These are phyloP conservation scores for Pollimyrus isidori DNA, from an alignment of 2,113 vertebrate species.

Conservation along the genomic window DNA sequence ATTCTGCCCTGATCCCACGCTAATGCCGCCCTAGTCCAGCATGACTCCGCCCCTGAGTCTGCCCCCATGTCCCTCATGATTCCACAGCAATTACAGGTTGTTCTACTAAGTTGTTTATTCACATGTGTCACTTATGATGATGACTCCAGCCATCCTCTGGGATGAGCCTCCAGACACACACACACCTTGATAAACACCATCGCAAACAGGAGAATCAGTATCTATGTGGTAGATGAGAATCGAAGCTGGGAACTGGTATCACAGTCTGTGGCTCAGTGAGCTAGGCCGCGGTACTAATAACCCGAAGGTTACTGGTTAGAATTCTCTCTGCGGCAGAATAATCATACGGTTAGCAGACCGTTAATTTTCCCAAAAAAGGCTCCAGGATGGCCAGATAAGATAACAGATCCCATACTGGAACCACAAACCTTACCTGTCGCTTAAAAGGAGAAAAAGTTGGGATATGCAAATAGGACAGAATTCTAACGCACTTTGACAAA, in stretches of 20 bases:
- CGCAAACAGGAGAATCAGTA: neutral
- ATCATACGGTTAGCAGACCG: neutral
- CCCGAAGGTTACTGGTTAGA: neutral
- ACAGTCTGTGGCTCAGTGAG: neutral
- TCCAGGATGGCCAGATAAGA: neutral
- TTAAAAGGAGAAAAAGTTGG: neutral
- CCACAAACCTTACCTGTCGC: neutral
- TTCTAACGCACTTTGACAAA: neutral
- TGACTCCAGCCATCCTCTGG: neutral
- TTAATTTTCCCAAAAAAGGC: neutral
- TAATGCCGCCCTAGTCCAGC: neutral
- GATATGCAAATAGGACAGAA: neutral
- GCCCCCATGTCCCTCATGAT: too few species aligned
- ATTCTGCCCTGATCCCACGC: neutral
- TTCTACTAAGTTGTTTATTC: neutral
- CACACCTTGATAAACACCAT: neutral
- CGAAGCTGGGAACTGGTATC: neutral
- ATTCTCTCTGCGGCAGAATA: neutral
- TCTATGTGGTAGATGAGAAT: neutral
- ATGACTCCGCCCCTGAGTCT: neutral
- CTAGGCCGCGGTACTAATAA: neutral
- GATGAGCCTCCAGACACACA: neutral
- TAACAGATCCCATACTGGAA: neutral
- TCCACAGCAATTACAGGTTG: neutral
- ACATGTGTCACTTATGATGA: neutral